Conservation (phyloP, 2,888 invertebrate genomes). For the Ctena decussata region DNA sequence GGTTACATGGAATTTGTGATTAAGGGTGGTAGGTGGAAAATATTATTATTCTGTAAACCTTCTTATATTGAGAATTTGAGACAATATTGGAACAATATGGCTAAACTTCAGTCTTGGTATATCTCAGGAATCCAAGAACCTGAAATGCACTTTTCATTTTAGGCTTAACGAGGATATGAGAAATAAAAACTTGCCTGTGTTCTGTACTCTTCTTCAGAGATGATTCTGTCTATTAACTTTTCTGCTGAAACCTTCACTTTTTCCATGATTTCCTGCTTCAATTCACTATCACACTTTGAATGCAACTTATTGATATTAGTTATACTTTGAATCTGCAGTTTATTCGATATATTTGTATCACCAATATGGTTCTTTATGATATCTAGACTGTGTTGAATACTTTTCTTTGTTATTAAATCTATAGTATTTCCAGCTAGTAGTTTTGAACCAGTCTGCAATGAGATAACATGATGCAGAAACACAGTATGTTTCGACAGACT, state of each 20-base stretch:
- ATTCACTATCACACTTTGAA: background rate
- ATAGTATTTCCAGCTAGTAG: background rate
- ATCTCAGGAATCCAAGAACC: too few species aligned
- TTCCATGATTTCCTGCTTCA: background rate
- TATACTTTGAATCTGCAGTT: slow-evolving; percentile 38
- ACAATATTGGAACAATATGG: too few species aligned
- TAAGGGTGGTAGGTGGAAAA: too few species aligned
- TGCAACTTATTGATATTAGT: slow-evolving; percentile 25
- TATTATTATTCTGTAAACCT: too few species aligned
- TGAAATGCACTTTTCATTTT: too few species aligned
- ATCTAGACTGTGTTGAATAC: slow-evolving; percentile 49
- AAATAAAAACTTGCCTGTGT: background rate
- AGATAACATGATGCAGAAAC: slow-evolving; percentile 57
- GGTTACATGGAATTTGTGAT: too few species aligned
- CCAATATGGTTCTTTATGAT: slow-evolving; percentile 33
- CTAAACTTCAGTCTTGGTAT: too few species aligned
- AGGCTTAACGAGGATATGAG: too few species aligned
- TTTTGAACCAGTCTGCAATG: slow-evolving; percentile 25
- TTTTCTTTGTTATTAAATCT: slow-evolving; percentile 1
- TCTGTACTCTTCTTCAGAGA: background rate
- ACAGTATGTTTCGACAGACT: slow-evolving; percentile 45
- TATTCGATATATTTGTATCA: background rate
- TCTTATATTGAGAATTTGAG: too few species aligned
- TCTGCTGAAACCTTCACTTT: background rate
- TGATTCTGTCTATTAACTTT: background rate